These are phyloP conservation scores for Platysternon megacephalum DNA, from an alignment of 2,113 vertebrate species.

Conservation along the genomic window DNA sequence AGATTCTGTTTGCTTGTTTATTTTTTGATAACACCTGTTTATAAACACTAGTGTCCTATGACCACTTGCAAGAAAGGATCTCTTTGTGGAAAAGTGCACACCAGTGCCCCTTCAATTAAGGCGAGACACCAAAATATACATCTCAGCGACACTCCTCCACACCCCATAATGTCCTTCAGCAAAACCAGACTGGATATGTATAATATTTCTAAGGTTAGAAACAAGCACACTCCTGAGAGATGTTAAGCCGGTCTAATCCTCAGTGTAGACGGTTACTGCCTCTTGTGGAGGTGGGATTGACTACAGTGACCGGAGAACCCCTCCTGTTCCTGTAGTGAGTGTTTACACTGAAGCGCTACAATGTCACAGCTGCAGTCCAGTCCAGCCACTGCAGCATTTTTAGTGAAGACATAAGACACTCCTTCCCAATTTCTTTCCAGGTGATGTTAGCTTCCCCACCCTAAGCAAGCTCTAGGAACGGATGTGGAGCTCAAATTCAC, in stretches of 20 bases:
- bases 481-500: slow-evolving; percentile 68
- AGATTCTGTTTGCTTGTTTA: neutral
- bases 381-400: neutral
- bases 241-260: neutral
- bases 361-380: neutral
- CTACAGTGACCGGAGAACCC: neutral
- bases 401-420: neutral
- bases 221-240: neutral
- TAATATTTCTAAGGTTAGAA: neutral
- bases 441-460: slow-evolving; percentile 50
- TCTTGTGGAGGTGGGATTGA: neutral
- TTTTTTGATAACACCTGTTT: neutral
- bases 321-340: too few relatives aligned
- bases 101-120: neutral
- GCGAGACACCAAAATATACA: neutral
- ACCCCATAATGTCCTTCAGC: neutral
- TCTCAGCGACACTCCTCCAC: neutral
- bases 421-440: neutral
- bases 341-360: neutral
- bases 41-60: neutral
- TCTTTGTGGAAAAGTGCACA: neutral
- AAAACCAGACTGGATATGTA: neutral
- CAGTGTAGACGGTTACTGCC: neutral
- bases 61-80: accelerated
- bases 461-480: slow-evolving; percentile 64